phyloP scores from a whole-genome alignment of 2,113 vertebrate species.

The Pseudorectes ferrugineus region DNA sequence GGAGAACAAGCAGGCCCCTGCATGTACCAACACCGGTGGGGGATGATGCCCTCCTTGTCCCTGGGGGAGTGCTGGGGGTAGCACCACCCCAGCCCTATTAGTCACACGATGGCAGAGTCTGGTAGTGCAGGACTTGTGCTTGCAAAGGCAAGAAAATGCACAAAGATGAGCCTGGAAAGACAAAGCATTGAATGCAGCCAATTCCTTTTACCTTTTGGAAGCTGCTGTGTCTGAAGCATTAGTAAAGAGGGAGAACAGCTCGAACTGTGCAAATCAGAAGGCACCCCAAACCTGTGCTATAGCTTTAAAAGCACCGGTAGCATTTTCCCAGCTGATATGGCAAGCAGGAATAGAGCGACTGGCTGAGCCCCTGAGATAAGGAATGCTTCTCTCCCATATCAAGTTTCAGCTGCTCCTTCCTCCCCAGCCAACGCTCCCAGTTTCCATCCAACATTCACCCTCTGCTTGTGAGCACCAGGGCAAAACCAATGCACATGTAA shows the following conservation, averaged over 20 bases:
- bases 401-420: neutral
- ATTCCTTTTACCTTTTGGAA: neutral
- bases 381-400: neutral
- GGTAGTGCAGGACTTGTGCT: neutral
- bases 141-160: neutral
- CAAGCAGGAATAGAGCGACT: neutral
- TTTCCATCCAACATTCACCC: neutral
- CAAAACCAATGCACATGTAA: neutral
- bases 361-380: neutral
- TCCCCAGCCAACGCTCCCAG: neutral
- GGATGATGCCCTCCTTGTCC: neutral
- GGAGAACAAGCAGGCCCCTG: neutral
- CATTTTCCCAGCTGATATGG: neutral
- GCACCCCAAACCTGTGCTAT: neutral
- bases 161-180: neutral
- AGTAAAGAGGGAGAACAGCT: neutral
- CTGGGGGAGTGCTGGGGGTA: neutral
- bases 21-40: accelerated
- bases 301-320: neutral
- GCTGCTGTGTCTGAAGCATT: neutral
- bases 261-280: accelerated
- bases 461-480: neutral
- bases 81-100: neutral
- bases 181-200: neutral
- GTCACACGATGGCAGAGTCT: neutral